Conservation (phyloP, 2,797 vertebrate genomes). For the Muscicapa comitata region DNA sequence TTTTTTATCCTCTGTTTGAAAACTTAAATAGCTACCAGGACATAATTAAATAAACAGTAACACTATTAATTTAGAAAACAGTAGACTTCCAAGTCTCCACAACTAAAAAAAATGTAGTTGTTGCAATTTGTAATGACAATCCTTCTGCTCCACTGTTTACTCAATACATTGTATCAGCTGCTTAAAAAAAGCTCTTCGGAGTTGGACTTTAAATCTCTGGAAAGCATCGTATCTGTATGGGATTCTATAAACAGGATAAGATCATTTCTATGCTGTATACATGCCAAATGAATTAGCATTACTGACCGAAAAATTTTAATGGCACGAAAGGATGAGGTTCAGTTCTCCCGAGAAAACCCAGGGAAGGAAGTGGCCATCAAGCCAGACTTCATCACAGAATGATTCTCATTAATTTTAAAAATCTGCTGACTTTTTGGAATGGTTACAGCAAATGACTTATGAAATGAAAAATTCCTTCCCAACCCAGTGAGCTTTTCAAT, state of each 20-base stretch:
- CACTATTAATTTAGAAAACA: neutral
- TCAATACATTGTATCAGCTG: neutral
- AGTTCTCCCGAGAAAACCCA: neutral
- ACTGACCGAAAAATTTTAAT: neutral
- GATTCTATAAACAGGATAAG: constrained; percentile 12
- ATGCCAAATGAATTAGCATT: neutral
- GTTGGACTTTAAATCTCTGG: neutral
- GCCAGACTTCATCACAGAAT: constrained; percentile 30
- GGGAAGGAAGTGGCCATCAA: constrained; percentile 22
- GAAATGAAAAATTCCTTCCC: constrained; percentile 60
- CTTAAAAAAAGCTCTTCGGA: neutral
- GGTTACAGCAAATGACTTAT: constrained; percentile 60
- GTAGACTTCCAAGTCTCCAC: neutral
- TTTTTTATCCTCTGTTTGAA: neutral
- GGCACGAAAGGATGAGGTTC: neutral
- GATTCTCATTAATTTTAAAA: constrained; percentile 59
- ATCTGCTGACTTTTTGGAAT: constrained; percentile 59
- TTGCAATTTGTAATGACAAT: neutral
- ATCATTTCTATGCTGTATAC: constrained; percentile 8
- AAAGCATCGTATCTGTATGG: neutral
- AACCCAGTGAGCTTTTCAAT: constrained; percentile 61
- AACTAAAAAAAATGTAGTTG: neutral
- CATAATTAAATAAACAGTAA: neutral
- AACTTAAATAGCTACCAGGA: neutral
- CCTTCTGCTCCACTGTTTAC: neutral